Conservation (phyloP, 2,113 vertebrate genomes). For the Struthio camelus region DNA sequence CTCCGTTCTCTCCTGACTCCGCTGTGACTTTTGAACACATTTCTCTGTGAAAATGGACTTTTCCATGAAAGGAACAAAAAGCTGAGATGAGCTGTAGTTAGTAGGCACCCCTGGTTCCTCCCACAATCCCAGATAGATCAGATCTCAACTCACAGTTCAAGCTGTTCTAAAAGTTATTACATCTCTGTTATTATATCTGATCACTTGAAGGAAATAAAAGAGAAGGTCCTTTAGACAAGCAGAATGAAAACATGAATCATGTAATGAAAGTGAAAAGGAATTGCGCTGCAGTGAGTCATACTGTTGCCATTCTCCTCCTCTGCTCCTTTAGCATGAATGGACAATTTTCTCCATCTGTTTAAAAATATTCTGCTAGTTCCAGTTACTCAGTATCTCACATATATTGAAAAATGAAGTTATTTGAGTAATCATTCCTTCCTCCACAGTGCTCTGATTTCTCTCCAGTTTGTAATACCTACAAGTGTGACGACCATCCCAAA, state of each 20-base stretch:
- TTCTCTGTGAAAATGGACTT: neutral
- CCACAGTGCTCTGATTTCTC: neutral
- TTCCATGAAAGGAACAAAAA: neutral
- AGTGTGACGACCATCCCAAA: neutral
- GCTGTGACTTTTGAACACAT: neutral
- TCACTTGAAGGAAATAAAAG: neutral
- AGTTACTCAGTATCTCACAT: neutral
- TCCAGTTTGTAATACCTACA: neutral
- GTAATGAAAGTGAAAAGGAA: neutral
- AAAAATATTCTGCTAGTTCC: neutral
- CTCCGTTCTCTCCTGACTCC: neutral
- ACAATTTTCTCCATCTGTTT: neutral
- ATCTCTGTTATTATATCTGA: neutral
- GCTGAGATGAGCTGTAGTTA: neutral
- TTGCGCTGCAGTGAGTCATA: neutral
- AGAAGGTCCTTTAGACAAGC: neutral
- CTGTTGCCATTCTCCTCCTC: neutral
- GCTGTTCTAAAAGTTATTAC: neutral
- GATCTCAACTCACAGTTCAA: neutral
- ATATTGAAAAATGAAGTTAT: neutral
- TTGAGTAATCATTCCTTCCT: neutral
- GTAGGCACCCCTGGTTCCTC: neutral
- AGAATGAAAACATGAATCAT: constrained; percentile 31
- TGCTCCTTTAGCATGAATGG: neutral
- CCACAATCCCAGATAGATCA: neutral